These are phyloP conservation scores for Philereme transversata DNA, from an alignment of 2,888 invertebrate species.

Conservation along the genomic window DNA sequence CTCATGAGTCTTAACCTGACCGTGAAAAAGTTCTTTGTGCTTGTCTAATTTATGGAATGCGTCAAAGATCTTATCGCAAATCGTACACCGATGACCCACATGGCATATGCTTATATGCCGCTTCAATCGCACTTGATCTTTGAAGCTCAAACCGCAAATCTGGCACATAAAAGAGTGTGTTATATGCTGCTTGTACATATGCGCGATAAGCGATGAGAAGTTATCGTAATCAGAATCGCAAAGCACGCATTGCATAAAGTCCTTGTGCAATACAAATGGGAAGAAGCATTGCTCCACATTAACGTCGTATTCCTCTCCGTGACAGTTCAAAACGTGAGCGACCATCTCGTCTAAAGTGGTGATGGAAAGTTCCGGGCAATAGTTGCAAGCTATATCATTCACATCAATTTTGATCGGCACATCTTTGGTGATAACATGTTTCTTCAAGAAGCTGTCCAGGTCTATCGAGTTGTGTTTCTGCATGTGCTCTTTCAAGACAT, in stretches of 20 bases:
- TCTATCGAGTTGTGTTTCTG: slow-evolving; percentile 51
- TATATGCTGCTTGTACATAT: slow-evolving; percentile 68
- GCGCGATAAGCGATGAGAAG: slow-evolving; percentile 56
- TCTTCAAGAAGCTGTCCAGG: slow-evolving; percentile 52
- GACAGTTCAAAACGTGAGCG: slow-evolving; percentile 51
- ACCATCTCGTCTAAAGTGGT: slow-evolving; percentile 53
- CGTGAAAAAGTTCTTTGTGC: slow-evolving; percentile 62
- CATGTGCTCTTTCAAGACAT: slow-evolving; percentile 56
- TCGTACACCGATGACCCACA: slow-evolving; percentile 52
- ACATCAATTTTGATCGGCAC: slow-evolving; percentile 69
- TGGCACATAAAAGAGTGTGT: slow-evolving; percentile 63
- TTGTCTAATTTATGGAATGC: slow-evolving; percentile 53
- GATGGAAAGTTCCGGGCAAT: slow-evolving; percentile 47
- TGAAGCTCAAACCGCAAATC: slow-evolving; percentile 64
- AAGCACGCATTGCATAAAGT: slow-evolving; percentile 55
- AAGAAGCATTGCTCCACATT: slow-evolving; percentile 54
- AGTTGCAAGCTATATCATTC: slow-evolving; percentile 53
- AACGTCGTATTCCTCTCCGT: slow-evolving; percentile 53
- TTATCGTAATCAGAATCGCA: slow-evolving; percentile 61
- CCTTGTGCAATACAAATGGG: slow-evolving; percentile 59
- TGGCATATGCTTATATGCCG: slow-evolving; percentile 61
- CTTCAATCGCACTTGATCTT: slow-evolving; percentile 56
- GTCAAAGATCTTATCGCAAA: slow-evolving; percentile 75
- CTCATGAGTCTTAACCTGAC: slow-evolving; percentile 46
- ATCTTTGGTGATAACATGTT: slow-evolving; percentile 62